phyloP scores from a whole-genome alignment of 2,113 vertebrate species.

The Pyrgilauda ruficollis region DNA sequence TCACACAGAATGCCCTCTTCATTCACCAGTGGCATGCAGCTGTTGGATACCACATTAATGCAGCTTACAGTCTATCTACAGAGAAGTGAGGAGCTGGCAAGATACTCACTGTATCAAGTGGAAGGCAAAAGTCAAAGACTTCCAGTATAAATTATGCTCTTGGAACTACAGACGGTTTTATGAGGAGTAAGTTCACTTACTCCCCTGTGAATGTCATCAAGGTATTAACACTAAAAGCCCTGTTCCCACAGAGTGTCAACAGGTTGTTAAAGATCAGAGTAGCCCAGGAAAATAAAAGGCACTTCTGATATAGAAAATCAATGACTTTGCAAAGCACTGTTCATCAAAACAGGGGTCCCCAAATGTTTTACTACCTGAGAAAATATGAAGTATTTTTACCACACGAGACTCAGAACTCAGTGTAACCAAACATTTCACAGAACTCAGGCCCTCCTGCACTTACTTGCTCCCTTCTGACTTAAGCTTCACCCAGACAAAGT shows the following conservation, averaged over 20 bases:
- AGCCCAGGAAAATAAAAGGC: neutral
- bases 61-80: neutral
- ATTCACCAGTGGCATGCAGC: neutral
- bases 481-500: neutral
- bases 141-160: neutral
- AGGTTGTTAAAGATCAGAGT: neutral
- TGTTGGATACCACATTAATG: neutral
- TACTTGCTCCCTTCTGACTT: neutral
- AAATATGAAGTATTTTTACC: neutral
- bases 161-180: neutral
- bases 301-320: neutral
- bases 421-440: neutral
- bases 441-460: neutral
- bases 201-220: neutral
- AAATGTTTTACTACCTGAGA: neutral
- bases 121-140: neutral
- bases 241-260: neutral
- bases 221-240: neutral
- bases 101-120: neutral
- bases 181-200: neutral
- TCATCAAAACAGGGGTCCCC: neutral
- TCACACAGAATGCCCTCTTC: neutral
- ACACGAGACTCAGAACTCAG: neutral
- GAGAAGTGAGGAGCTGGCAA: neutral
- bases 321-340: neutral